Base-by-base conservation (phyloP, 2,888 invertebrate species). In the Odontocolon sp. region DNA sequence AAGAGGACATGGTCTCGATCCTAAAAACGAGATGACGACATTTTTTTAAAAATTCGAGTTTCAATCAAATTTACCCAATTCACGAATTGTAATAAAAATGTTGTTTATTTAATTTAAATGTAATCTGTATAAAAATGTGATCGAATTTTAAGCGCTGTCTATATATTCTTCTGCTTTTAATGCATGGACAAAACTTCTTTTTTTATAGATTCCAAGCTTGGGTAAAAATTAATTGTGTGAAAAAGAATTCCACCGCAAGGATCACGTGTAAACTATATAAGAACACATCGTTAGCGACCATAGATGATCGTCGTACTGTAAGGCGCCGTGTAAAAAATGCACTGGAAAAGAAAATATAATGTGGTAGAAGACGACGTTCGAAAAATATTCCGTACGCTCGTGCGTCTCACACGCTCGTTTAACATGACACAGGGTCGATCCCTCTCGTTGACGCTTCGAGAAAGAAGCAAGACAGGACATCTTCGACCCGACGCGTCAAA, bases 401-500 rank as follows among this genome's bases (percentile, higher is more conserved):
- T 52, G 70, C 11, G 31, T 47, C 36, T 64, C 23, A 23, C 42
- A 69, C 52, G 69, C 69, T 75, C 70, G 52, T 75, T 75, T 70
- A 64, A 70, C 75, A 45, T 64, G 66, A 54, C 59, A 67, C 66
- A 61, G 61, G 66, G 45, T 50, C 70, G 68, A 68, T 71, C 63
- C 63, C 67, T 56, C 64, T 64, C 72, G 64, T 69, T 71, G 63
- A 77, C 66, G 67, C 18, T 45, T 63, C 64, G 57, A 45, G 57
- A 45, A 42, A 56, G 70, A 31, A n/a, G n/a, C 38, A 59, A 40
- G 70, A 59, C 56, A 70, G 74, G 77, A 82, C 85, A 83, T 86
- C 81, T 84, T 85, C 72, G 71, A 72, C 64, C 78, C 77, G 68
- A 28, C 83, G 73, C 83, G 86, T 86, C 87, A 84, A 85, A 87